phyloP scores from a whole-genome alignment of 2,797 vertebrate species.

The Glossophaga mutica region DNA sequence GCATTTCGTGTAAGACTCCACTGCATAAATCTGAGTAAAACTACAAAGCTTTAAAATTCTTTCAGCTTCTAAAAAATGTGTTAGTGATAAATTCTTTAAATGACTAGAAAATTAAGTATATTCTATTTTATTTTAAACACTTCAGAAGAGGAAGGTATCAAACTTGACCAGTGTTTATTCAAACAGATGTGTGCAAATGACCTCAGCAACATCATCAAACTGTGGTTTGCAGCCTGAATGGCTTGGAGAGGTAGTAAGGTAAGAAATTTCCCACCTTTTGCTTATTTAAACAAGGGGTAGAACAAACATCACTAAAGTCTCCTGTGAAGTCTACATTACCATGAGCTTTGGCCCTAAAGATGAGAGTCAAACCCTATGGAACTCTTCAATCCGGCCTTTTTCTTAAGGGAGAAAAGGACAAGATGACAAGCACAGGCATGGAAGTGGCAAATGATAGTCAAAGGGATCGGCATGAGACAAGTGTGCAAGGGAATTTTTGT shows the following conservation, averaged over 20 bases:
- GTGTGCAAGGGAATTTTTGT: background rate
- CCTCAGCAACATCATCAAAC: slow-evolving; percentile 19
- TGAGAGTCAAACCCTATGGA: background rate
- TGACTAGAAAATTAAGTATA: slow-evolving; percentile 35
- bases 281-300: background rate
- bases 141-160: background rate
- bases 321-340: background rate
- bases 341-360: background rate
- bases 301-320: background rate
- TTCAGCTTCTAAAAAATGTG: slow-evolving; percentile 37
- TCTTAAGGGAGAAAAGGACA: background rate
- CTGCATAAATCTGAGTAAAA: slow-evolving; percentile 2
- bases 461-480: background rate
- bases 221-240: background rate
- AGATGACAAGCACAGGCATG: background rate
- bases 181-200: slow-evolving; percentile 35
- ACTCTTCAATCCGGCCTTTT: slow-evolving; percentile 2
- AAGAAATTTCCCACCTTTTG: slow-evolving; percentile 45
- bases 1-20: background rate
- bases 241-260: background rate
- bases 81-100: slow-evolving; percentile 46
- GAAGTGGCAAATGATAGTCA: background rate
- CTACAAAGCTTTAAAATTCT: background rate
- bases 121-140: slow-evolving; percentile 54
- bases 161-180: slow-evolving; percentile 41